Base-by-base conservation (phyloP, 2,888 invertebrate genomes). In the Parnassius smintheus region DNA sequence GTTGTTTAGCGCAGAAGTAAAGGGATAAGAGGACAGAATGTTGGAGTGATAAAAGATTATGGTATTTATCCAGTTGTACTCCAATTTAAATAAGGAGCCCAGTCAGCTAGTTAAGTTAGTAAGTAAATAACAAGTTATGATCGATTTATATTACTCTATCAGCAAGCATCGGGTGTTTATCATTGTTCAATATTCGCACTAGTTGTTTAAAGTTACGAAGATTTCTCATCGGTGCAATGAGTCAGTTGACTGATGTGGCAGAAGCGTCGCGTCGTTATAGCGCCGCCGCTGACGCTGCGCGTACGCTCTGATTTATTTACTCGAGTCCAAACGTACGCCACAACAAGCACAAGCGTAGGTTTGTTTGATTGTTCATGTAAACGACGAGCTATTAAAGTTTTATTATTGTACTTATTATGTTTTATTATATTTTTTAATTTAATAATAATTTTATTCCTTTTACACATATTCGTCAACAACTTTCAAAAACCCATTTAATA, bases 231-330 rank as follows among this genome's bases (percentile, higher is more conserved):
- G 18, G 54, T 57, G 59, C 59, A 66, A 68, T 72, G 71, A 72
- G 70, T 74, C 72, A 74, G 69, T 68, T 64, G 70, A 55, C 11
- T 9, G 44, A 44, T 11, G 44, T 9, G 70, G 62, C 66, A 69
- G 59, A 66, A 69, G 64, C 68, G 65, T 61, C 64, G 66, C 67
- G 62, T 67, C 70, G 71, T 68, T 68, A 66, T 66, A 64, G 69
- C 64, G 64, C 65, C 64, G 60, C 48, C 65, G 56, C 59, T 45
- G 55, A 56, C 61, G 55, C 44, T 59, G 63, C 62, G 64, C 68
- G 69, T 68, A 64, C 67, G 66, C 65, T 61, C 49, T 71, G 70
- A 71, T 72, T 73, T 72, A 73, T 72, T 68, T 68, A 68, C 65
- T 65, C 65, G 64, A 67, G 64, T 62, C 66, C 65, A 60, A 65